Base-by-base conservation (phyloP, 2,888 invertebrate genomes). In the Morinoia aosen region DNA sequence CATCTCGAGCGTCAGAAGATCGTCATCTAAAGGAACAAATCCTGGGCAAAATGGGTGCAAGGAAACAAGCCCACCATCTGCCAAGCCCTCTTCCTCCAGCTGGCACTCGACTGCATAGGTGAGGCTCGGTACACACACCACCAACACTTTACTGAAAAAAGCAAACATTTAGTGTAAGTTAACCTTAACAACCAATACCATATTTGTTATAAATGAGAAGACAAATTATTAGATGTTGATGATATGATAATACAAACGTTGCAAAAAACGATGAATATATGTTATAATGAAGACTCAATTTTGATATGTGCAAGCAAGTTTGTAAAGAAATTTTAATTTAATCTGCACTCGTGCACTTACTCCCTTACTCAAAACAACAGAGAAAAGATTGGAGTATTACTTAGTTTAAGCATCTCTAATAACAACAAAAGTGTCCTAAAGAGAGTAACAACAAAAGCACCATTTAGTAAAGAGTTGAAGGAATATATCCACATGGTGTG, bases 1-100 rank as follows among this genome's bases (percentile, higher is more conserved):
- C 96, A 98, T 97, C 97, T 99, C 99, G 97, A 99, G 97, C 95
- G 99, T 99, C 57, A 99, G 97, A 5, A 99, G 97, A 96, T 99
- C 98, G 64, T 98, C 98, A 97, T 99, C 99, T 56, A 99, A 97
- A 95, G 98, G 98, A 97, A 99, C 98, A 0, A 99, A 98, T 97
- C 98, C 98, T 98, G 99, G 98, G 48, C 98, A 98, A 97, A 98
- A 98, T 12, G 95, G 39, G 5, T 48, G 48, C 40, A 95, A 64
- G 64, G 95, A 95, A 25, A 95, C 95, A 61, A 95, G 61, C 19
- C 95, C 98, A 96, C 98, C 97, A 5, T 98, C 98, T 97, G 98
- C 98, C 0, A 99, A 98, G 0, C 99, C 99, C 97, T 98, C 98
- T 97, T 98, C 98, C 97, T 99, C 99, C 90, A 99, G 97, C 91